Evolutionary conservation across 2,113 vertebrate species (phyloP).

Genomic region (Otis tarda): DNA sequence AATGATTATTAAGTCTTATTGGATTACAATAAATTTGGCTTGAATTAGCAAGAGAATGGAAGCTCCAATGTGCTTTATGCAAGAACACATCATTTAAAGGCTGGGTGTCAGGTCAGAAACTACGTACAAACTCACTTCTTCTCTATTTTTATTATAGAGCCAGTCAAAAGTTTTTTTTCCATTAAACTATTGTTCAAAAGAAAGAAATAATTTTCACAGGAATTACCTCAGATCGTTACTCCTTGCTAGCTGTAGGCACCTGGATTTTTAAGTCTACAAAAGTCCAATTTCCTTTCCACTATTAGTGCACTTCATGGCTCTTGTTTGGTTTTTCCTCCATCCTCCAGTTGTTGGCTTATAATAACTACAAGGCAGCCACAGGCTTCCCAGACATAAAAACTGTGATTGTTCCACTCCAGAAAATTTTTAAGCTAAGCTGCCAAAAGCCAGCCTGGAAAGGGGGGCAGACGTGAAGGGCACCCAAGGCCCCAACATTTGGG

Average conservation of each 20-base stretch:
- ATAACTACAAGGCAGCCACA: neutral
- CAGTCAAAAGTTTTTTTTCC: neutral
- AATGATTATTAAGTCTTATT: constrained; percentile 49
- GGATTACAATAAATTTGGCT: constrained; percentile 45
- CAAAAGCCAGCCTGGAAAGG: neutral
- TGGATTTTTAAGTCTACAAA: neutral
- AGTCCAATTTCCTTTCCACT: constrained; percentile 16
- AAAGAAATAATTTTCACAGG: neutral
- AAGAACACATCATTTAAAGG: neutral
- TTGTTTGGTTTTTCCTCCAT: neutral
- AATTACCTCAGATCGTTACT: neutral
- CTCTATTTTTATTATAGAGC: neutral
- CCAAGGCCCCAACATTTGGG: neutral
- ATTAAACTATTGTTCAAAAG: neutral
- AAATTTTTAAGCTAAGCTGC: neutral
- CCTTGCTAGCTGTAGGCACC: neutral
- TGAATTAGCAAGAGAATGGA: constrained; percentile 20
- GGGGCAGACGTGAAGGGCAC: neutral
- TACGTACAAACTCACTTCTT: neutral
- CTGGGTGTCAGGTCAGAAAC: neutral
- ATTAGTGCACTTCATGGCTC: neutral
- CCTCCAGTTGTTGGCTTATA: neutral
- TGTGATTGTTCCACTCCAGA: neutral
- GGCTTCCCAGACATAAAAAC: constrained; percentile 2
- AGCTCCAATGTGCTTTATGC: neutral